Percentiles rank a stretch among this genome's conserved stretches.
These are phyloP conservation scores for Hoplias malabaricus DNA, from an alignment of 2,113 vertebrate genomes.

Conservation along the genomic window DNA sequence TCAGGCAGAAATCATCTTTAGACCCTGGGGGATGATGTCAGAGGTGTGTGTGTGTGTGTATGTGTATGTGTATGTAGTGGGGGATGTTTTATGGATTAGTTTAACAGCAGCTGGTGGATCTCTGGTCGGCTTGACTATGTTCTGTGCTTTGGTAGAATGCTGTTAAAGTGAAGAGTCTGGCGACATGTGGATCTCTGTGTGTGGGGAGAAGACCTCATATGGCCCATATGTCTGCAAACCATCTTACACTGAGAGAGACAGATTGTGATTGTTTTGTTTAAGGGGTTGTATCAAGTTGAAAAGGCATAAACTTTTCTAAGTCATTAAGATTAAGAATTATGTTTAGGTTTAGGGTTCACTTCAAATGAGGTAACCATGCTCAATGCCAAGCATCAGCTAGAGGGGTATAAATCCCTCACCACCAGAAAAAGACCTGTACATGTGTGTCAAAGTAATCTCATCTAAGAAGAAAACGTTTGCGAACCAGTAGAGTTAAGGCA, in stretches of 20 bases:
- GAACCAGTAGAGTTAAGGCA: no score
- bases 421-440: no score
- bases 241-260: background rate
- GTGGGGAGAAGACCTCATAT: slow-evolving; percentile 23
- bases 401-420: no score
- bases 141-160: slow-evolving; percentile 1
- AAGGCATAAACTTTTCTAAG: no score
- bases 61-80: background rate
- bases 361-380: no score
- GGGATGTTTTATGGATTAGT: slow-evolving; percentile 26
- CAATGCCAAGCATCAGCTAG: no score
- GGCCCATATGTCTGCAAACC: background rate
- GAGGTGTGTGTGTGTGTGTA: slow-evolving; percentile 17
- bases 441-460: no score
- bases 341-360: no score
- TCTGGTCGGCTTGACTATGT: slow-evolving; percentile 25
- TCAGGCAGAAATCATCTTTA: slow-evolving; percentile 27
- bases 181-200: slow-evolving; percentile 7
- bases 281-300: background rate
- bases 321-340: no score
- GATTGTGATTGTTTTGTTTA: background rate
- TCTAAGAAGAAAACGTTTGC: no score
- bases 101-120: slow-evolving; percentile 30
- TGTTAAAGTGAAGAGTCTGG: slow-evolving; percentile 5
- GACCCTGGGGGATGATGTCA: slow-evolving; percentile 36